Evolutionary conservation across 1,140 invertebrate species (phyloP).

Genomic region (Eulimnadia texana): DNA sequence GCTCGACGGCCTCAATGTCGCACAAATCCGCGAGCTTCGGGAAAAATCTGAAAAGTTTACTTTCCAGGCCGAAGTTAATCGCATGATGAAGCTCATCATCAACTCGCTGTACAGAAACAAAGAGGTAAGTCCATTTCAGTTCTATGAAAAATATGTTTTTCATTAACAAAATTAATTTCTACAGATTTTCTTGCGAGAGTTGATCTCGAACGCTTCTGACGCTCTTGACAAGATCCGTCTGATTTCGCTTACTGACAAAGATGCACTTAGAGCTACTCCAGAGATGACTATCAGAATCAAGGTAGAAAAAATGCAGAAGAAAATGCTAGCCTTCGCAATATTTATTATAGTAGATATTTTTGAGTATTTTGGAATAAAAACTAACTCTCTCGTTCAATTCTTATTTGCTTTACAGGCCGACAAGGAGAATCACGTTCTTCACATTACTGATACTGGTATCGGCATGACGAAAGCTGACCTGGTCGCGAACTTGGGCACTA

Average conservation of each 20-base stretch:
- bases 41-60: constrained; percentile 84
- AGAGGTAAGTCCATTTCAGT: constrained; percentile 44
- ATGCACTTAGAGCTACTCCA: constrained; percentile 55
- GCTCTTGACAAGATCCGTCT: constrained; percentile 90
- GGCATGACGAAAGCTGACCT: constrained; percentile 95
- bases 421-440: constrained; percentile 83
- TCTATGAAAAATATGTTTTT: not conserved
- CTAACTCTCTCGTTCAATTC: no score
- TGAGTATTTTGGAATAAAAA: no score
- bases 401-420: no score
- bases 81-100: constrained; percentile 99
- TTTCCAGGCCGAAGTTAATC: constrained; percentile 94
- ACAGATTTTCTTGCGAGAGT: constrained; percentile 87
- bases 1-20: constrained; percentile 84
- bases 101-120: constrained; percentile 97
- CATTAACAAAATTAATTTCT: not conserved
- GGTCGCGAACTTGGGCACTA: constrained; percentile 93
- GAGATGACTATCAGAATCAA: constrained; percentile 89
- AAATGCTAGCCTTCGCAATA: not conserved
- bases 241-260: constrained; percentile 73
- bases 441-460: constrained; percentile 92
- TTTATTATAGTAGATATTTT: not conserved
- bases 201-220: constrained; percentile 94
- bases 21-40: constrained; percentile 79
- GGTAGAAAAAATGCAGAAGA: constrained; percentile 25